These are phyloP conservation scores for Tridacna gigas DNA, from an alignment of 2,888 invertebrate genomes.

Conservation along the genomic window DNA sequence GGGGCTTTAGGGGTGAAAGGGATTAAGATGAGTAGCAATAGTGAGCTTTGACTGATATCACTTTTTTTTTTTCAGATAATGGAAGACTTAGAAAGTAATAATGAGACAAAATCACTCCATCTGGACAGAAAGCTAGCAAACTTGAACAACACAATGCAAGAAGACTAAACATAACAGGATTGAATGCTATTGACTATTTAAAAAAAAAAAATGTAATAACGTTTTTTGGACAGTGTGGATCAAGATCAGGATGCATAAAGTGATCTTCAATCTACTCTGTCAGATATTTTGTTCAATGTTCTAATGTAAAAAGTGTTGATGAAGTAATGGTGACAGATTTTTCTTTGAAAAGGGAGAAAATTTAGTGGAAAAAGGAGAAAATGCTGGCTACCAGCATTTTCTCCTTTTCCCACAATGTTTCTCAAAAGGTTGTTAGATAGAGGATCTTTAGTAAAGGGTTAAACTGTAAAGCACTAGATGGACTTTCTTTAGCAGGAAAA, in stretches of 20 bases:
- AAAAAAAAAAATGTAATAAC: no score
- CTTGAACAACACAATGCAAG: slow-evolving; percentile 7
- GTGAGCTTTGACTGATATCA: neutral
- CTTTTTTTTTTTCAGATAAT: slow-evolving; percentile 2
- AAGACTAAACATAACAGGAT: neutral
- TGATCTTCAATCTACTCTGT: no score
- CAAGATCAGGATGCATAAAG: no score
- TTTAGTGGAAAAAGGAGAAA: neutral
- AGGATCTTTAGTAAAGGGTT: neutral
- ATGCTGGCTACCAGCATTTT: neutral
- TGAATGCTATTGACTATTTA: no score
- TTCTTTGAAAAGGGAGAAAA: neutral
- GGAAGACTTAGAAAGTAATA: slow-evolving; percentile 17
- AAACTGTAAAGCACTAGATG: no score
- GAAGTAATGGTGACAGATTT: no score
- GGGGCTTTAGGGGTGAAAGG: no score
- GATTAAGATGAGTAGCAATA: neutral
- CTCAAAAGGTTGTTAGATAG: neutral
- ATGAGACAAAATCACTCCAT: slow-evolving; percentile 21
- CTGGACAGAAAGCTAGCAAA: slow-evolving; percentile 15
- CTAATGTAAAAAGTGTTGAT: no score
- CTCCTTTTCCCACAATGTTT: neutral
- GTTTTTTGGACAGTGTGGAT: no score
- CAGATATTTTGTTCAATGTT: no score
- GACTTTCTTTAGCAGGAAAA: no score